phyloP scores from a whole-genome alignment of 1,140 invertebrate species.

The Centruroides vittatus region DNA sequence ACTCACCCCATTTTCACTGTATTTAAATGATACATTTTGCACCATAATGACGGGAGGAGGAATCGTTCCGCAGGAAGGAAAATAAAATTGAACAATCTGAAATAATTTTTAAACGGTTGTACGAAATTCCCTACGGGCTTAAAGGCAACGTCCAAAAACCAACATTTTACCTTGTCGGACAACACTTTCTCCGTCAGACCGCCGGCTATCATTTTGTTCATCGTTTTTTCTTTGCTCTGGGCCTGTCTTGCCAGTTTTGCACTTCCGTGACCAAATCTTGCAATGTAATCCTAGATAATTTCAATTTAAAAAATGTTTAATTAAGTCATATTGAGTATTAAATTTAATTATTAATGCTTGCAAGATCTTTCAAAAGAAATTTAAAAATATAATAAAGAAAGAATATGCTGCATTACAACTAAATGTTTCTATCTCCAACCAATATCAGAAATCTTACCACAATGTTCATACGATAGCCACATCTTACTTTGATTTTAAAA shows the following conservation, averaged over 20 bases:
- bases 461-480: no score
- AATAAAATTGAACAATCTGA: constrained; percentile 74
- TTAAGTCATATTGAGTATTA: no score
- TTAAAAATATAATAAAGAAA: no score
- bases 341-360: no score
- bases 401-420: no score
- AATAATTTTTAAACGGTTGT: constrained; percentile 20
- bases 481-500: no score
- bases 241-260: constrained; percentile 96
- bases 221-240: constrained; percentile 97
- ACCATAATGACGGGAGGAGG: constrained; percentile 99
- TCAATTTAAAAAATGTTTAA: background rate
- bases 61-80: constrained; percentile 89
- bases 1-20: constrained; percentile 51
- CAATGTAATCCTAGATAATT: constrained; percentile 79
- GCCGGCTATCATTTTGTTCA: constrained; percentile 97
- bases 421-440: no score
- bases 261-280: constrained; percentile 95
- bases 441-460: no score
- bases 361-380: no score
- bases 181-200: constrained; percentile 89
- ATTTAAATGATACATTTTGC: constrained; percentile 91
- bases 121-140: background rate
- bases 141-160: background rate
- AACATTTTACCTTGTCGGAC: constrained; percentile 51